Conservation (phyloP, 2,888 invertebrate genomes). For the Agrotis segetum region DNA sequence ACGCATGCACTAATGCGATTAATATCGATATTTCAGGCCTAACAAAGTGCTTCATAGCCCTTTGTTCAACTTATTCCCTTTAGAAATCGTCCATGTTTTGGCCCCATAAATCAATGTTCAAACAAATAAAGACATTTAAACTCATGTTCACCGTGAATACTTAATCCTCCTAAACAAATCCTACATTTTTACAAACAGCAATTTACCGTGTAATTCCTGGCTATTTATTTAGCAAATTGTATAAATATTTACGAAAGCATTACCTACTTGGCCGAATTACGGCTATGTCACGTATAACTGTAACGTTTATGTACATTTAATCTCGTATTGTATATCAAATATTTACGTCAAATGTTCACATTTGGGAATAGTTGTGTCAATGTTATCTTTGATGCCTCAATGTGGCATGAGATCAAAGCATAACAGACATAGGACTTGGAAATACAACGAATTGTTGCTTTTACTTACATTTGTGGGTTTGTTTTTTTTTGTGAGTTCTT, state of each 20-base stretch:
- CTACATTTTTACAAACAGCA: slow-evolving; percentile 17
- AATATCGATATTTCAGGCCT: no score
- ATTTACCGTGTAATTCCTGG: slow-evolving; percentile 19
- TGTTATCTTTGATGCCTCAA: slow-evolving; percentile 26
- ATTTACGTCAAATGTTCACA: slow-evolving; percentile 36
- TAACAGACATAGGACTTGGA: slow-evolving; percentile 9
- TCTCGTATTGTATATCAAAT: slow-evolving; percentile 43
- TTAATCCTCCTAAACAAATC: slow-evolving; percentile 7
- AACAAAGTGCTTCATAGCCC: no score
- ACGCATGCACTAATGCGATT: no score
- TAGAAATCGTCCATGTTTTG: no score
- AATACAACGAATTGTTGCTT: neutral
- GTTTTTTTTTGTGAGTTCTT: neutral
- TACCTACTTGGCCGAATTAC: slow-evolving; percentile 38
- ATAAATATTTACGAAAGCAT: slow-evolving; percentile 39
- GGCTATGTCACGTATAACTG: slow-evolving; percentile 23
- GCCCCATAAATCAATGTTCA: no score
- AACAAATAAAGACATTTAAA: slow-evolving; percentile 1
- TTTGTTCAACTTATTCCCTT: no score
- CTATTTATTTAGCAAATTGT: slow-evolving; percentile 40
- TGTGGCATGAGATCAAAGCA: slow-evolving; percentile 29
- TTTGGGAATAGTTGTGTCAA: slow-evolving; percentile 41
- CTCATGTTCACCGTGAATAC: slow-evolving; percentile 13
- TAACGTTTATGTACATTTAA: slow-evolving; percentile 41
- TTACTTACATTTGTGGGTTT: no score